Evolutionary conservation across 2,797 vertebrate genomes (phyloP).

Genomic region (Lophotriccus pileatus): DNA sequence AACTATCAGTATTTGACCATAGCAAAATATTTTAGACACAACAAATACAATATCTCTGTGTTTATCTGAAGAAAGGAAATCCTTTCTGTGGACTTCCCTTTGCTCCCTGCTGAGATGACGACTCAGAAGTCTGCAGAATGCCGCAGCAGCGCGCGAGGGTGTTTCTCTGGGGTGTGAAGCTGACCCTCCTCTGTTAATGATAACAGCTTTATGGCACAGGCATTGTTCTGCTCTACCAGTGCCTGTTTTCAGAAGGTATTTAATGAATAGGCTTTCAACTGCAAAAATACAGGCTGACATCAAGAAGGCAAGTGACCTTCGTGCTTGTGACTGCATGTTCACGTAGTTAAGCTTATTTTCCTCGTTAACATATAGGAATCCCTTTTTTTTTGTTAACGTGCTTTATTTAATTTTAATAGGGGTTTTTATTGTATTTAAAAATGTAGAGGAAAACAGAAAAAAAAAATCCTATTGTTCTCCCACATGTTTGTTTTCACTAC

Average conservation of each 20-base stretch:
- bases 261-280: background rate
- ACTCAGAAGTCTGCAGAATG: background rate
- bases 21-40: background rate
- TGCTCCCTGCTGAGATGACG: background rate
- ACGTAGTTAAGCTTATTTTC: background rate
- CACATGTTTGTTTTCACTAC: conserved; percentile 52
- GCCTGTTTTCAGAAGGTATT: background rate
- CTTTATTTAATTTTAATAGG: background rate
- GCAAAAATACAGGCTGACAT: background rate
- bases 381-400: background rate
- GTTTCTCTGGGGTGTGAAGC: background rate
- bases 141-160: fast-evolving
- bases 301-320: conserved; percentile 16
- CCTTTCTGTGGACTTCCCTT: background rate
- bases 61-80: conserved; percentile 11
- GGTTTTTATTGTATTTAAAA: background rate
- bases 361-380: background rate
- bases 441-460: conserved; percentile 43
- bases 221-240: background rate
- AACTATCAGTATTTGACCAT: background rate
- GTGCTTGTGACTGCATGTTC: background rate
- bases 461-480: conserved; percentile 65
- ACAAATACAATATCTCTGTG: background rate
- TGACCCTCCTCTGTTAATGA: background rate
- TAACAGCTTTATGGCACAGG: background rate